phyloP scores from a whole-genome alignment of 2,888 invertebrate genomes.

The Bombylius discolor region DNA sequence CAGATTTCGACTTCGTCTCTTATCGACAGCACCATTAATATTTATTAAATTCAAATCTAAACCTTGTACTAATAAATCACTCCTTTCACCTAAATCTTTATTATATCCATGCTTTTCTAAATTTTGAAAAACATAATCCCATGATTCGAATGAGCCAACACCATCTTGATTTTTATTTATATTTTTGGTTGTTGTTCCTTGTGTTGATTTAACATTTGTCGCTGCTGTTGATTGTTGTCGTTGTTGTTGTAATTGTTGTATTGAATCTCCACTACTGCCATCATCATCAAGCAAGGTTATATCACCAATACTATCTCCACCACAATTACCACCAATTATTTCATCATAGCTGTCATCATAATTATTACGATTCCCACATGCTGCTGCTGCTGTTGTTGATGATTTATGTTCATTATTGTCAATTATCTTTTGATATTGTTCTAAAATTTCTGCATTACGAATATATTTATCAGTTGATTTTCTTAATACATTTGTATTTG shows the following conservation, averaged over 20 bases:
- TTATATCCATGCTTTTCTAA: slow-evolving; percentile 59
- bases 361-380: neutral
- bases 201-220: slow-evolving; percentile 9
- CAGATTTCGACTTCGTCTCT: slow-evolving; percentile 17
- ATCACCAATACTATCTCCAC: neutral
- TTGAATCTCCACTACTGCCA: neutral
- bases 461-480: slow-evolving; percentile 20
- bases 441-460: slow-evolving; percentile 22
- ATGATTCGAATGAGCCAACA: slow-evolving; percentile 56
- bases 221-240: slow-evolving; percentile 14
- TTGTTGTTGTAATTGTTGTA: neutral
- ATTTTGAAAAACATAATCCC: slow-evolving; percentile 70
- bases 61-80: slow-evolving; percentile 43
- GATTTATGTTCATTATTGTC: slow-evolving; percentile 16
- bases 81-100: slow-evolving; percentile 51
- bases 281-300: neutral
- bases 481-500: neutral
- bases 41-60: slow-evolving; percentile 30
- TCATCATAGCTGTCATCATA: slow-evolving; percentile 15
- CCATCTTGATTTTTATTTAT: slow-evolving; percentile 47
- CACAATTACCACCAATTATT: neutral
- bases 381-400: neutral
- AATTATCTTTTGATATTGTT: slow-evolving; percentile 17
- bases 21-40: slow-evolving; percentile 12
- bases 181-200: slow-evolving; percentile 19